Evolutionary conservation across 2,113 vertebrate species (phyloP), one percentile per base, ranked within the genome.

Genomic region (Oxyruncus cristatus): DNA sequence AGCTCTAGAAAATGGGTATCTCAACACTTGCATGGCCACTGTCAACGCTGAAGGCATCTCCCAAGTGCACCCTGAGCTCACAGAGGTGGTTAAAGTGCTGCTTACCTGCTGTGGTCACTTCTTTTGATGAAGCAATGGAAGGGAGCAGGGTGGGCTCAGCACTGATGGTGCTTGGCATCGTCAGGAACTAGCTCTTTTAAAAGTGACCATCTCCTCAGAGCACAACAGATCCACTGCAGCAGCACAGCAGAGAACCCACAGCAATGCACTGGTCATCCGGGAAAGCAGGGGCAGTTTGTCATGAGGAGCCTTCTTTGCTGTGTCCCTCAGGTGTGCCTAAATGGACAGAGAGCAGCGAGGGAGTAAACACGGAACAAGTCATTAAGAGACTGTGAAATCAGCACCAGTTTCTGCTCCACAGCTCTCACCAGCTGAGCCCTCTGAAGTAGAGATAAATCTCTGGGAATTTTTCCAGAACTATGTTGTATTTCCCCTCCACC

Each of bases 121-220:
- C 52, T 53, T 49, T 46, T 22, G 61, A 37, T 28, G 72, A 47
- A 85, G 75, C 28, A 20, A 10, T 8, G 28, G 27, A 26, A 46
- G n/a, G n/a, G n/a, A n/a, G n/a, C n/a, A n/a, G n/a, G n/a, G n/a
- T 24, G 24, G 26, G 32, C n/a, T 81, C 12, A 18, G 50, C 14
- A 26, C 8, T 1, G 0, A 20, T 22, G 11, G 10, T 42, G 50
- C 37, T 66, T 61, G 32, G 12, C 44, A 47, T 2, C 0, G 0
- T 39, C 53, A 65, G 53, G 59, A 68, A 12, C 44, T 58, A 73
- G 71, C 16, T 76, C 35, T 39, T 65, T 53, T 6, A 62, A 42
- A 33, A 3, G 14, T 53, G 30, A 49, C 28, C 22, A 20, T 67
- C 20, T 76, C 50, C 82, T 55, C 10, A 41, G 58, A 33, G 58